A percentile compares a stretch with the other conserved stretches of the same genome.
These are phyloP conservation scores for Chelon auratus DNA, from an alignment of 2,797 vertebrate species.

Conservation along the genomic window DNA sequence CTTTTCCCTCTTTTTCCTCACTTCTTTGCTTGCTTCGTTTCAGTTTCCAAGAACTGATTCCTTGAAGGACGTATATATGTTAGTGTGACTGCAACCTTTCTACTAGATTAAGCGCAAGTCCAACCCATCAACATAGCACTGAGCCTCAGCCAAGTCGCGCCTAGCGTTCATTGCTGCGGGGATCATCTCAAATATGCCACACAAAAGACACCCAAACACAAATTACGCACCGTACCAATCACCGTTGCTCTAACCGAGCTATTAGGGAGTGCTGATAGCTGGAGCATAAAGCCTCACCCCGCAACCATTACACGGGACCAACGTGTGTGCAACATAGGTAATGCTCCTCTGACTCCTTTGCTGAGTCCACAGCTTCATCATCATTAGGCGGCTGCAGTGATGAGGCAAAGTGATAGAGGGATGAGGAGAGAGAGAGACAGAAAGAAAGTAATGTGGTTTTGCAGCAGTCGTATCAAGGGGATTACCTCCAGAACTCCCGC, in stretches of 20 bases:
- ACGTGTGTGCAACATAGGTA: constrained; percentile 50
- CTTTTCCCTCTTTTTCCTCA: background rate
- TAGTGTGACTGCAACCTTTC: background rate
- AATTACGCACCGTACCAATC: constrained; percentile 57
- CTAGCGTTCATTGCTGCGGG: background rate
- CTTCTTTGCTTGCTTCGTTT: background rate
- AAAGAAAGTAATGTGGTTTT: constrained; percentile 57
- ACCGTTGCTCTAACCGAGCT: constrained; percentile 41
- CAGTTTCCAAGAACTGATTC: background rate
- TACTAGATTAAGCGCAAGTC: constrained; percentile 2
- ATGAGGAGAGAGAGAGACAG: constrained; percentile 48
- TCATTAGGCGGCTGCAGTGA: constrained; percentile 77
- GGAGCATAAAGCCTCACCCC: constrained; percentile 47
- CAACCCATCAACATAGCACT: background rate
- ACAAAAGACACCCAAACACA: constrained; percentile 20
- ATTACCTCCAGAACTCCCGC: constrained; percentile 70
- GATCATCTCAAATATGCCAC: constrained; percentile 22
- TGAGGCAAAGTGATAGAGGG: constrained; percentile 76
- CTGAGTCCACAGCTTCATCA: constrained; percentile 80
- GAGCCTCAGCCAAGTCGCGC: constrained; percentile 5
- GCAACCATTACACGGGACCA: constrained; percentile 44
- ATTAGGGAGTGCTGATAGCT: constrained; percentile 55
- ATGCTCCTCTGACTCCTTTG: constrained; percentile 73
- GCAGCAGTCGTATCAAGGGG: constrained; percentile 55
- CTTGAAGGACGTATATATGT: constrained; percentile 5